Evolutionary conservation across 1,140 invertebrate genomes (phyloP), one percentile per base, ranked within the genome.

Genomic region (Neotoxoptera formosana): DNA sequence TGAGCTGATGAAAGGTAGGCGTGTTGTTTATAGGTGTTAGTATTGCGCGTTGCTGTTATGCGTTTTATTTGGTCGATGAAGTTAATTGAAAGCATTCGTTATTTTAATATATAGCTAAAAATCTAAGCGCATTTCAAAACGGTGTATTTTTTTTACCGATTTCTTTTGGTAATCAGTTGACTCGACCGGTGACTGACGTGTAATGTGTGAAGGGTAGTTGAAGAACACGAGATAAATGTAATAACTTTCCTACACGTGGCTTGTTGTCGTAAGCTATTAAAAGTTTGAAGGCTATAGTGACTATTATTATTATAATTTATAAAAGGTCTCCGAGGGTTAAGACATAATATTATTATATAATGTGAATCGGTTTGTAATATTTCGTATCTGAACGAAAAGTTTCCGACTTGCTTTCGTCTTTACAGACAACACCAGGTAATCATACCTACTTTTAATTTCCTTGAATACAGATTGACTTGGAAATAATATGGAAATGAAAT

Each of bases 381-480:
- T 86, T 86, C 4, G 21, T 11, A 41, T 47, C 41, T 25, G 4
- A 45, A 47, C 41, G 41, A 86, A 41, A 86, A 86, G 83, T 86
- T 86, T 86, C 41, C 3, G 11, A 45, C 41, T 86, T 83, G 21
- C 34, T 83, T 14, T 17, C 41, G 81, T 41, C 81, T 21, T 36
- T 76, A 20, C n/a, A 17, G n/a, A n/a, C n/a, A 76, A 76, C 60
- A 11, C 11, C 0, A 14, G 60, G 60, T 20, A 76, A 76, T 76
- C 84, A n/a, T 86, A 47, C n/a, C n/a, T n/a, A n/a, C 41, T 86
- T n/a, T 47, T 86, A 45, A 30, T 86, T 86, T 48, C 84, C 41
- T 86, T 30, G 84, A 45, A 47, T 86, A 86, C 84, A 86, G 23
- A 84, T 84, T 25, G 83, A 84, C 36, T 84, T 84, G 23, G 83